Conservation (phyloP, 1,140 invertebrate genomes). For the Adelges cooleyi region DNA sequence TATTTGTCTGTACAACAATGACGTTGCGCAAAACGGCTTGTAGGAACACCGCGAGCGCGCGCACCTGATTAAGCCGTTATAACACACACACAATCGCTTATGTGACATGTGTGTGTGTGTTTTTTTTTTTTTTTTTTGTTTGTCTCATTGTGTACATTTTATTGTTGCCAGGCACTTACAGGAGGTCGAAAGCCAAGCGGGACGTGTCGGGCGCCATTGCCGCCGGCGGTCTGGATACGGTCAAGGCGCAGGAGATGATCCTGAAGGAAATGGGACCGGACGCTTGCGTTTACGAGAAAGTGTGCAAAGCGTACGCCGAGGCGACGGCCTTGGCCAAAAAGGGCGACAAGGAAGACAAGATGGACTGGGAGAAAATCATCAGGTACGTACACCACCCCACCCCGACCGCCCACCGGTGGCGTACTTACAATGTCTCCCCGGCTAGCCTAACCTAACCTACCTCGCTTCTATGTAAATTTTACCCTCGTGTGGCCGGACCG, state of each 20-base stretch:
- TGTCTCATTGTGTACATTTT: background rate
- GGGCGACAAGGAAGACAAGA: background rate
- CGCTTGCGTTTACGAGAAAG: constrained; percentile 57
- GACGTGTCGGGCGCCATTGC: constrained; percentile 39
- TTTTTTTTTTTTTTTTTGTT: too few relatives aligned
- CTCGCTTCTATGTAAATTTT: too few relatives aligned
- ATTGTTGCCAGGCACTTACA: constrained; percentile 48
- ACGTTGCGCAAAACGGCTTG: too few relatives aligned
- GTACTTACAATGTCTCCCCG: too few relatives aligned
- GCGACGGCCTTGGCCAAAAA: background rate
- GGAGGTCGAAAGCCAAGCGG: constrained; percentile 40
- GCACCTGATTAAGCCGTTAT: too few relatives aligned
- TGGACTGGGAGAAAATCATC: constrained; percentile 32
- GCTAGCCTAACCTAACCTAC: too few relatives aligned
- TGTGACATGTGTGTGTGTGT: too few relatives aligned
- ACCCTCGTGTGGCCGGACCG: too few relatives aligned
- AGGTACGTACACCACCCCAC: constrained; percentile 1
- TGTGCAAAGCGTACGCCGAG: constrained; percentile 54
- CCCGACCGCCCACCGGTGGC: too few relatives aligned
- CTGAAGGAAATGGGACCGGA: constrained; percentile 53
- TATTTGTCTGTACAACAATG: too few relatives aligned
- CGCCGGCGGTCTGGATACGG: constrained; percentile 44
- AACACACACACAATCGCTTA: too few relatives aligned
- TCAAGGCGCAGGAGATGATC: constrained; percentile 55
- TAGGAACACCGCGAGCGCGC: too few relatives aligned